Conservation (phyloP, 2,113 vertebrate genomes). For the Aphyosemion australe region DNA sequence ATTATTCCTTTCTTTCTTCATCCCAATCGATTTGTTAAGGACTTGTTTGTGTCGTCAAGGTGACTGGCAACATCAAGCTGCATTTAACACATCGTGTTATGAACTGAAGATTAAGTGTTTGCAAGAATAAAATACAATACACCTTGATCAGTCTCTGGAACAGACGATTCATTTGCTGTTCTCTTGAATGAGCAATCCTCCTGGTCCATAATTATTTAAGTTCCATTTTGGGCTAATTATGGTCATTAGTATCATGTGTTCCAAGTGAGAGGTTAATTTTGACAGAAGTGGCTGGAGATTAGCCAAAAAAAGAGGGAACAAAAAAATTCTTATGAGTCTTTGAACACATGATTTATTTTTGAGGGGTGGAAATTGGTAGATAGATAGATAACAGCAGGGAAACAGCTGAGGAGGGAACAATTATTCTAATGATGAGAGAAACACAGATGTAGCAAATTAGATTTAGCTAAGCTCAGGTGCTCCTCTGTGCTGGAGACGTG, state of each 20-base stretch:
- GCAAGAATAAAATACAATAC: conserved; percentile 75
- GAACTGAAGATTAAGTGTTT: conserved; percentile 64
- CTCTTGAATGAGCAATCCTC: conserved; percentile 78
- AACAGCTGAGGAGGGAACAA: conserved; percentile 98
- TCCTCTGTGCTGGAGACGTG: conserved; percentile 69
- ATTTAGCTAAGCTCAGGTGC: conserved; percentile 88
- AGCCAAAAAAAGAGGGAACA: conserved; percentile 56
- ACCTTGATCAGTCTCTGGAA: conserved; percentile 76
- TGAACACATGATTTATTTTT: conserved; percentile 95
- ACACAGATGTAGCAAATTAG: conserved; percentile 94
- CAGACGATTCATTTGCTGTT: conserved; percentile 70
- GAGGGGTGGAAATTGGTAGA: conserved; percentile 86
- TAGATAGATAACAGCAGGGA: conserved; percentile 95
- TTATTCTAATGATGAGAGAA: conserved; percentile 99
- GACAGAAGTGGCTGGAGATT: conserved; percentile 66
- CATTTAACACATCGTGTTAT: conserved; percentile 47
- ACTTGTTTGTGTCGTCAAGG: conserved; percentile 54
- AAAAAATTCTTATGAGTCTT: conserved; percentile 81
- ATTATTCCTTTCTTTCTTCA: not conserved
- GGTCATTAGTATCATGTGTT: conserved; percentile 97
- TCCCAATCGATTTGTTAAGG: conserved; percentile 29
- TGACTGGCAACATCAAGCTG: conserved; percentile 68
- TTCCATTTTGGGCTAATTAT: conserved; percentile 97
- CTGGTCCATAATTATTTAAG: conserved; percentile 91
- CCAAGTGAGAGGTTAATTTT: conserved; percentile 92